Conservation (phyloP, 2,888 invertebrate genomes). For the Cybosia mesomella region DNA sequence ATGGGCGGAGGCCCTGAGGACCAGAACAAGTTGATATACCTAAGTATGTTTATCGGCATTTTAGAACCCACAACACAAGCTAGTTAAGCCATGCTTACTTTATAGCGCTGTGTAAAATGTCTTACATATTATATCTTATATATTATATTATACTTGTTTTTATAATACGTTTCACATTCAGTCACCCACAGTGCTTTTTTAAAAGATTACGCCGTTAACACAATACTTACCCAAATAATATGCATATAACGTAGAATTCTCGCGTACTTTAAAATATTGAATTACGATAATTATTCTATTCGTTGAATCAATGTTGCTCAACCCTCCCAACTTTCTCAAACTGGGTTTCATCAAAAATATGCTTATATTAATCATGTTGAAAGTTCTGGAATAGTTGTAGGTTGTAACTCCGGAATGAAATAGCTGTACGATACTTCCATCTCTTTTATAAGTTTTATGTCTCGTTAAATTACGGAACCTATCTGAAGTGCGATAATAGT, state of each 20-base stretch:
- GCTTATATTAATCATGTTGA: conserved; percentile 69
- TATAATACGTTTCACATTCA: not conserved
- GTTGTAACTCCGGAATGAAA: conserved; percentile 63
- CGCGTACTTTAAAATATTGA: conserved; percentile 79
- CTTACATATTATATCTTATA: too few relatives aligned
- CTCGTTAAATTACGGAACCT: conserved; percentile 69
- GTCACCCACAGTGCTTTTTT: not conserved
- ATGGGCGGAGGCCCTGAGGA: too few relatives aligned
- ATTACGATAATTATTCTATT: conserved; percentile 61
- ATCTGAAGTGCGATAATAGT: conserved; percentile 67
- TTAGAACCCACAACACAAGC: too few relatives aligned
- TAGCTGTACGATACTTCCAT: conserved; percentile 59
- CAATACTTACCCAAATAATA: conserved; percentile 69
- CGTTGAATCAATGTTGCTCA: conserved; percentile 30
- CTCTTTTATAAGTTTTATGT: conserved; percentile 59
- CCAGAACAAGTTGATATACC: too few relatives aligned
- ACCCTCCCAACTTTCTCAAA: conserved; percentile 47
- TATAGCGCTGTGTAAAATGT: too few relatives aligned
- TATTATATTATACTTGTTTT: not conserved
- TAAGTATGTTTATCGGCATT: too few relatives aligned
- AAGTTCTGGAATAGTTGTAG: conserved; percentile 69
- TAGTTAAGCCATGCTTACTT: too few relatives aligned
- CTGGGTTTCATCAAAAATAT: conserved; percentile 57
- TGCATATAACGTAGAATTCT: conserved; percentile 76
- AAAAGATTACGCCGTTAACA: not conserved